Evolutionary conservation across 2,797 vertebrate genomes (phyloP).

Genomic region (Pangasius djambal): DNA sequence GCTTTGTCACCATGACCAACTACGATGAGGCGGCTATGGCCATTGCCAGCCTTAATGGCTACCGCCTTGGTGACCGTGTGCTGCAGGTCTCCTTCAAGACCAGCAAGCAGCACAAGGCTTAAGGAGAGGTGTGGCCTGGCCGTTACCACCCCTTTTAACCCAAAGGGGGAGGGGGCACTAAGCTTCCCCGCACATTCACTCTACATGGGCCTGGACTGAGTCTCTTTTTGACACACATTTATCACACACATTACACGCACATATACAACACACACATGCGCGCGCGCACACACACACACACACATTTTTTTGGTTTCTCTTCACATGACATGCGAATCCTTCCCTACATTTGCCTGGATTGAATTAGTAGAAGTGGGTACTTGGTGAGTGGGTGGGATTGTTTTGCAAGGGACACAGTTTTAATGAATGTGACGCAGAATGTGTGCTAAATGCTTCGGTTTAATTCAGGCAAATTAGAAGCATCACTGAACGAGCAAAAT

Average conservation of each 20-base stretch:
- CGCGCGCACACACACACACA: slow-evolving; percentile 64
- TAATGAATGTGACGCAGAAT: slow-evolving; percentile 84
- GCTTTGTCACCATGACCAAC: slow-evolving; percentile 99
- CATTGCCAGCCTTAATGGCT: slow-evolving; percentile 95
- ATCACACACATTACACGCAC: slow-evolving; percentile 54
- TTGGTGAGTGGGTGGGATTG: slow-evolving; percentile 63
- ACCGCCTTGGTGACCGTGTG: slow-evolving; percentile 93
- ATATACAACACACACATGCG: slow-evolving; percentile 58
- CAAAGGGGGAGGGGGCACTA: slow-evolving; percentile 64
- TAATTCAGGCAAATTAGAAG: slow-evolving; percentile 83
- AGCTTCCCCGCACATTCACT: slow-evolving; percentile 77
- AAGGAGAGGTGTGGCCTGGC: slow-evolving; percentile 67
- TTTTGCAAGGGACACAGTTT: slow-evolving; percentile 72
- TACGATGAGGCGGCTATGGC: slow-evolving; percentile 98
- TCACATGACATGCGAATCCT: slow-evolving; percentile 81
- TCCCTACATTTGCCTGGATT: slow-evolving; percentile 84
- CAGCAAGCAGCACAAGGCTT: slow-evolving; percentile 99
- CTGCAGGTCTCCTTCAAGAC: slow-evolving; percentile 99
- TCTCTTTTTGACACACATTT: slow-evolving; percentile 75
- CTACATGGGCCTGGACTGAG: slow-evolving; percentile 83
- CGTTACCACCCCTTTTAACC: slow-evolving; percentile 68
- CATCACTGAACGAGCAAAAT: slow-evolving; percentile 74
- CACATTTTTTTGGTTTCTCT: slow-evolving; percentile 79
- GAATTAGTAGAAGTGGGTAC: slow-evolving; percentile 77
- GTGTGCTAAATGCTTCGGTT: slow-evolving; percentile 82